phyloP scores from a whole-genome alignment of 2,113 vertebrate genomes.

The Corvus hawaiiensis region DNA sequence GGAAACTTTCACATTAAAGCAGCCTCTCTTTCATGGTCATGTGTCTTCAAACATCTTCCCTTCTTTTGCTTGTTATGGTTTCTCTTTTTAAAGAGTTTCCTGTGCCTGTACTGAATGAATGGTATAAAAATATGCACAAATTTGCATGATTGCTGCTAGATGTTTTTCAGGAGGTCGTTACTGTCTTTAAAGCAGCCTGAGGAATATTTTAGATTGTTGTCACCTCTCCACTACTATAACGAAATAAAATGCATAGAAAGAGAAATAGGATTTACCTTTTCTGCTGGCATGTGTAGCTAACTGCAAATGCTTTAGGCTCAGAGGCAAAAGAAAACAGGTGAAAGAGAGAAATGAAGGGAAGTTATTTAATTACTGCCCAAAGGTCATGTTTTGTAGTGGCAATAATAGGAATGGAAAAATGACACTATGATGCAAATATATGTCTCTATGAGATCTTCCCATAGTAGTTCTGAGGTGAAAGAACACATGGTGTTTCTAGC shows the following conservation, averaged over 20 bases:
- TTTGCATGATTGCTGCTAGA: background rate
- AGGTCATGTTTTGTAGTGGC: background rate
- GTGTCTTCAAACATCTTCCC: background rate
- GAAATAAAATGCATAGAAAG: background rate
- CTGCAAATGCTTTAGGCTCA: background rate
- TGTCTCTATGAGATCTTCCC: constrained; percentile 2
- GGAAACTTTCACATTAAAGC: background rate
- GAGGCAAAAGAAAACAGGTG: background rate
- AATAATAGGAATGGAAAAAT: constrained; percentile 1
- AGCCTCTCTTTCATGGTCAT: background rate
- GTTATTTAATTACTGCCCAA: background rate
- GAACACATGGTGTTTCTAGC: background rate
- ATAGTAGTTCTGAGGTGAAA: constrained; percentile 16
- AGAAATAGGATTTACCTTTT: background rate
- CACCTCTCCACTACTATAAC: background rate
- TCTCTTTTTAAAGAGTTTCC: background rate
- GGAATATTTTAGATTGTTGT: background rate
- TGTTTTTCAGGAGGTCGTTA: background rate
- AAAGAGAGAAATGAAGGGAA: background rate
- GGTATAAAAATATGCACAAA: background rate
- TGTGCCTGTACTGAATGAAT: background rate
- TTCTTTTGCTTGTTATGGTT: background rate
- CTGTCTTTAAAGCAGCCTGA: background rate
- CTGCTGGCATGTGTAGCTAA: background rate
- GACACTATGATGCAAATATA: background rate